phyloP scores from a whole-genome alignment of 2,888 invertebrate genomes.

The Synanthedon tipuliformis region DNA sequence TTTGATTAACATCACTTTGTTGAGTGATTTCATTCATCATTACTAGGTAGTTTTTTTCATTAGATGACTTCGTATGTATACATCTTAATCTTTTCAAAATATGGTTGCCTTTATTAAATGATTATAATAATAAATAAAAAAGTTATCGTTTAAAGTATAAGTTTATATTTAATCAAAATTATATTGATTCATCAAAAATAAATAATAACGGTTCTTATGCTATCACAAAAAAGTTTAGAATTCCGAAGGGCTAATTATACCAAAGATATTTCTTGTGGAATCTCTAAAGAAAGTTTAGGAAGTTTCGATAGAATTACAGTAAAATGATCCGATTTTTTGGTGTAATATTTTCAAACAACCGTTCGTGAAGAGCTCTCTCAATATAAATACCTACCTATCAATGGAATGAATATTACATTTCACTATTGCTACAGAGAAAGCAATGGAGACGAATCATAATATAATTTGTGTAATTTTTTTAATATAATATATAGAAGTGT shows the following conservation, averaged over 20 bases:
- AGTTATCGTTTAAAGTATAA: too few species aligned
- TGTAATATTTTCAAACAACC: conserved; percentile 16
- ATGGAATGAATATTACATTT: conserved; percentile 58
- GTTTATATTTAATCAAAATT: too few species aligned
- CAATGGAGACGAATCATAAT: conserved; percentile 17
- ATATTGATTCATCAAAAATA: too few species aligned
- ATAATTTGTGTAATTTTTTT: background rate
- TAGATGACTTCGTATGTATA: too few species aligned
- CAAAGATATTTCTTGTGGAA: background rate
- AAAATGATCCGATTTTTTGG: conserved; percentile 22
- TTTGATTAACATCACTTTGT: too few species aligned
- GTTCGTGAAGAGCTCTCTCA: conserved; percentile 24
- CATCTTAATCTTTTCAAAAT: too few species aligned
- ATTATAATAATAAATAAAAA: too few species aligned
- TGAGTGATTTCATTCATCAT: too few species aligned
- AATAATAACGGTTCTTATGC: background rate
- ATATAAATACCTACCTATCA: conserved; percentile 48
- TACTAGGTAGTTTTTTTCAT: too few species aligned
- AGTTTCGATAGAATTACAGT: too few species aligned
- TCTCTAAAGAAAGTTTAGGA: background rate
- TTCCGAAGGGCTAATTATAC: background rate
- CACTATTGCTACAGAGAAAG: conserved; percentile 34
- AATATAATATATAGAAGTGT: too few species aligned
- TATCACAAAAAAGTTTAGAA: background rate
- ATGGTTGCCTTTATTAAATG: too few species aligned